phyloP scores from a whole-genome alignment of 2,797 vertebrate species.

The Falco novaeseelandiae region DNA sequence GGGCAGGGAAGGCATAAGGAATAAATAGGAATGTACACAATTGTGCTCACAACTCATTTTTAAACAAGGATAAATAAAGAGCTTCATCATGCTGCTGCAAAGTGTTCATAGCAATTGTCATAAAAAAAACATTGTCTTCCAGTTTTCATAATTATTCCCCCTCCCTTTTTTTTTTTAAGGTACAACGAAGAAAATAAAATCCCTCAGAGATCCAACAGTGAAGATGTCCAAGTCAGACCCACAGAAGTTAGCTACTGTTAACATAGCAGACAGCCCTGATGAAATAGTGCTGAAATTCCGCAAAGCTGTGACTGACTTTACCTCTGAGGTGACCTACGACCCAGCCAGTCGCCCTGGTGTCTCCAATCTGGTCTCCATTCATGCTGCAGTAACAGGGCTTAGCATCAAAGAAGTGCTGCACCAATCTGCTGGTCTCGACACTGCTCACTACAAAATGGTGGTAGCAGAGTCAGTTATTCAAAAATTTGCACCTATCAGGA shows the following conservation, averaged over 20 bases:
- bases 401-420: conserved; percentile 82
- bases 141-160: not conserved
- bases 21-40: accelerated
- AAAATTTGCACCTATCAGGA: conserved; percentile 86
- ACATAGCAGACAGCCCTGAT: conserved; percentile 87
- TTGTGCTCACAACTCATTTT: not conserved
- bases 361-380: conserved; percentile 91
- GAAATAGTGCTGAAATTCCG: conserved; percentile 90
- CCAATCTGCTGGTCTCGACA: conserved; percentile 82
- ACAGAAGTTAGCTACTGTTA: conserved; percentile 84
- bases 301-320: conserved; percentile 93
- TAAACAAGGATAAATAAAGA: not conserved
- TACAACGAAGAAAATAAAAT: conserved; percentile 88
- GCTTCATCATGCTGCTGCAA: not conserved
- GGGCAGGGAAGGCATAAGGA: not conserved
- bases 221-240: conserved; percentile 99
- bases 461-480: conserved; percentile 88
- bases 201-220: conserved; percentile 86
- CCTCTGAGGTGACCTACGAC: conserved; percentile 91
- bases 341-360: conserved; percentile 85
- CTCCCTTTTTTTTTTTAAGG: conserved; percentile 70
- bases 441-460: conserved; percentile 86
- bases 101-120: not conserved
- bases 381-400: conserved; percentile 80
- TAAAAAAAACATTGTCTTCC: not conserved